These are phyloP conservation scores for Clinocottus analis DNA, from an alignment of 2,113 vertebrate genomes.

Conservation along the genomic window DNA sequence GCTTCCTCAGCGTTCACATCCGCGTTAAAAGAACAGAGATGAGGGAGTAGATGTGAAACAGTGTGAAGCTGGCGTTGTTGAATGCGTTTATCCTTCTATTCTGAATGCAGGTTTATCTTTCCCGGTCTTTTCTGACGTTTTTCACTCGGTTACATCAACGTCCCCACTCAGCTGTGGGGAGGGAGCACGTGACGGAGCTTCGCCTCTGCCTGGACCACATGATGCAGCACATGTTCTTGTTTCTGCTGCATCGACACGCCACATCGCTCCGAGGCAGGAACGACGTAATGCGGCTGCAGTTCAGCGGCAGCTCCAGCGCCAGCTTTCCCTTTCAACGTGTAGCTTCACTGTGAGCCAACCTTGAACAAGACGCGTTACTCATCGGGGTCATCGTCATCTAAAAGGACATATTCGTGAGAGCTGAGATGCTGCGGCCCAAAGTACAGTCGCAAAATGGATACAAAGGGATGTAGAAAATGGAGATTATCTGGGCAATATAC, in stretches of 20 bases:
- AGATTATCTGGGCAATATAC: too few relatives aligned
- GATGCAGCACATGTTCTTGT: slow-evolving; percentile 49
- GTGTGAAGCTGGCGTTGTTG: background rate
- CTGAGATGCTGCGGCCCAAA: background rate
- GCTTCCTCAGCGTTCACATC: too few relatives aligned
- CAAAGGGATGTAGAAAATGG: background rate
- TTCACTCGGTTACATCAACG: background rate
- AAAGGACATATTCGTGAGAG: background rate
- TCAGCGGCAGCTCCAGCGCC: background rate
- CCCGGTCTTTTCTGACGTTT: background rate
- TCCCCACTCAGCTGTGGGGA: slow-evolving; percentile 3
- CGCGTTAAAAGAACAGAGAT: background rate
- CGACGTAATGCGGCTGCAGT: background rate
- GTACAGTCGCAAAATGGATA: background rate
- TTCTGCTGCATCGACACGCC: slow-evolving; percentile 19
- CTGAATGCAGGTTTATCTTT: background rate
- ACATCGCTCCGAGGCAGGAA: background rate
- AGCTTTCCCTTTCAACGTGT: background rate
- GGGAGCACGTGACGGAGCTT: slow-evolving; percentile 36
- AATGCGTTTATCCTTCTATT: background rate
- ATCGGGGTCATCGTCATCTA: background rate
- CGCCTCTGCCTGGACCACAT: slow-evolving; percentile 51
- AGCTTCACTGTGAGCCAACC: background rate
- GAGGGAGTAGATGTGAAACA: background rate
- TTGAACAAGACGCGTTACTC: background rate